A percentile compares a stretch with the other conserved stretches of the same genome.
These are phyloP conservation scores for Podarcis raffonei DNA, from an alignment of 2,113 vertebrate species.

Conservation along the genomic window DNA sequence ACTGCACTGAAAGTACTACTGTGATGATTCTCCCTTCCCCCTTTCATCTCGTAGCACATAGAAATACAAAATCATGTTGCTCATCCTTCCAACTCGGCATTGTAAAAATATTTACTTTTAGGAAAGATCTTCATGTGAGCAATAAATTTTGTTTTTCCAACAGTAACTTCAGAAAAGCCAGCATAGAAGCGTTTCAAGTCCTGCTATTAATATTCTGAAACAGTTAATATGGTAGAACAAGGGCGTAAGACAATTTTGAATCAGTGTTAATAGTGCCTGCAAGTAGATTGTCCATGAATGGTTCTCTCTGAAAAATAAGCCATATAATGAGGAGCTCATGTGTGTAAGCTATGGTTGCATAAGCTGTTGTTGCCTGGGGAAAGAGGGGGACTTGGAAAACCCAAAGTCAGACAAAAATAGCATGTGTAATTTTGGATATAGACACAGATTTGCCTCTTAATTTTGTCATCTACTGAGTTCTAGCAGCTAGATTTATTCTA, in stretches of 20 bases:
- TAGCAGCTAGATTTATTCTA: neutral
- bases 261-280: neutral
- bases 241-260: neutral
- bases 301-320: neutral
- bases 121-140: neutral
- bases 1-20: neutral
- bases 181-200: neutral
- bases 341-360: conserved; percentile 7
- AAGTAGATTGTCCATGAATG: neutral
- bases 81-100: neutral
- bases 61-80: neutral
- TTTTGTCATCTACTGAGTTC: neutral
- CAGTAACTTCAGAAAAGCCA: neutral
- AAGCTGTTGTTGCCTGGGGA: conserved; percentile 15
- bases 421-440: neutral
- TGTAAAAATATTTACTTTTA: neutral
- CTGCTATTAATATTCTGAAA: neutral
- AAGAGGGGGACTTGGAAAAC: conserved; percentile 2
- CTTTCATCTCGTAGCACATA: no score
- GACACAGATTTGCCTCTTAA: conserved; percentile 3
- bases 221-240: neutral
- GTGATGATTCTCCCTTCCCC: neutral
- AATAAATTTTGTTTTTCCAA: neutral
- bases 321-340: neutral
- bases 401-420: conserved; percentile 16